phyloP scores from a whole-genome alignment of 2,113 vertebrate species.

The Forbesichthys papilliferus region DNA sequence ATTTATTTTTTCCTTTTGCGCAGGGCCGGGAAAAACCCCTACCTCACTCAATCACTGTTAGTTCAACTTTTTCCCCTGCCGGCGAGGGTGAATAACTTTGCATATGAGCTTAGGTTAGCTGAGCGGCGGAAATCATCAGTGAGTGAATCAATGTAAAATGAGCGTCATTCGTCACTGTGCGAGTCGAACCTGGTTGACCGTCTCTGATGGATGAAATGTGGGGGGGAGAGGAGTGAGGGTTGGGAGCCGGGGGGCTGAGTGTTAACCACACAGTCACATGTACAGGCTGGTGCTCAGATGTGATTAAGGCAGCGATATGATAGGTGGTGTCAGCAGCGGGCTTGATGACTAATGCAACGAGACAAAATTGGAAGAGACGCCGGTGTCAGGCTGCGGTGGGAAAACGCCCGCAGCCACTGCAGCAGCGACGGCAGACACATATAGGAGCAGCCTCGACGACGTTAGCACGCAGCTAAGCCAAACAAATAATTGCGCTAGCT shows the following conservation, averaged over 20 bases:
- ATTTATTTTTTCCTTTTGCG: slow-evolving; percentile 18
- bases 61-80: slow-evolving; percentile 27
- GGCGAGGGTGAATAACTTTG: slow-evolving; percentile 57
- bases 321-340: slow-evolving; percentile 67
- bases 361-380: slow-evolving; percentile 71
- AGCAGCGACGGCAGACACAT: slow-evolving; percentile 53
- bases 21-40: slow-evolving; percentile 28
- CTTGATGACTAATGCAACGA: slow-evolving; percentile 72
- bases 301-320: slow-evolving; percentile 70
- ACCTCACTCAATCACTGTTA: slow-evolving; percentile 55
- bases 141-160: slow-evolving; percentile 47
- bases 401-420: slow-evolving; percentile 66
- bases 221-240: slow-evolving; percentile 42
- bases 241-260: slow-evolving; percentile 32
- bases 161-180: slow-evolving; percentile 48
- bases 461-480: slow-evolving; percentile 47
- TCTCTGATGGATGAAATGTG: slow-evolving; percentile 52
- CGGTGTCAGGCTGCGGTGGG: slow-evolving; percentile 66
- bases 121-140: slow-evolving; percentile 47
- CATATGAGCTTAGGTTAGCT: slow-evolving; percentile 35
- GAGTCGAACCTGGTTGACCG: slow-evolving; percentile 25
- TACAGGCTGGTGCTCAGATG: slow-evolving; percentile 64
- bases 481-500: slow-evolving; percentile 57
- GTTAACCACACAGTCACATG: slow-evolving; percentile 69
- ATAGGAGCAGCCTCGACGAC: slow-evolving; percentile 62